Conservation (phyloP, 2,888 invertebrate genomes). For the Eulithis prunata region DNA sequence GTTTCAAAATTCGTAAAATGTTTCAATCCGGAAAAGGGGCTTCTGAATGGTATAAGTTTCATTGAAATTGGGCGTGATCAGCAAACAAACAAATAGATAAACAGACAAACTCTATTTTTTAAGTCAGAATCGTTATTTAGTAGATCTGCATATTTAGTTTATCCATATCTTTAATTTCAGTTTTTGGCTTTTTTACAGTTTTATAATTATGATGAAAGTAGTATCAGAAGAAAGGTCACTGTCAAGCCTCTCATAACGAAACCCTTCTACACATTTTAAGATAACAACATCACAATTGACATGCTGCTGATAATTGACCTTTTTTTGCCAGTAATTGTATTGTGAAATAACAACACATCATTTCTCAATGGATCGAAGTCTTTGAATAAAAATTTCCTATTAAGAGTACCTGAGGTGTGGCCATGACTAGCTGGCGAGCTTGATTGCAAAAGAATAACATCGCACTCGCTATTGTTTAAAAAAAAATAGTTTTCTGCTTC, state of each 20-base stretch:
- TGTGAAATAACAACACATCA: neutral
- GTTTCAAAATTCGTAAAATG: no score
- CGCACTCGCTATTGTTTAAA: conserved; percentile 27
- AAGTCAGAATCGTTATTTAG: no score
- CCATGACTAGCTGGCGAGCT: neutral
- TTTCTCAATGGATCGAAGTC: neutral
- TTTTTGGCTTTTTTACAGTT: no score
- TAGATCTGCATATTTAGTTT: no score
- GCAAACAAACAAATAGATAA: no score
- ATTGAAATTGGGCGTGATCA: no score
- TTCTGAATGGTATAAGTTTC: no score
- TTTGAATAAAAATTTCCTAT: neutral
- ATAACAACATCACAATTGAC: neutral
- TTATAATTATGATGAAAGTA: no score
- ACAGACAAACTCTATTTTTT: no score
- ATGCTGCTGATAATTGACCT: neutral
- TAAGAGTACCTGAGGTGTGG: neutral
- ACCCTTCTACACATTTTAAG: neutral
- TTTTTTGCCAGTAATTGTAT: neutral
- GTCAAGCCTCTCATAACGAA: conserved; percentile 2
- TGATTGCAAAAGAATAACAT: conserved; percentile 8
- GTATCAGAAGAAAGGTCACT: conserved; percentile 19
- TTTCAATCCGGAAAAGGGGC: no score
- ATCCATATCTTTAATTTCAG: no score
- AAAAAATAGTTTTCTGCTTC: no score